Evolutionary conservation across 2,797 vertebrate species (phyloP).

Genomic region (Scyliorhinus canicula): DNA sequence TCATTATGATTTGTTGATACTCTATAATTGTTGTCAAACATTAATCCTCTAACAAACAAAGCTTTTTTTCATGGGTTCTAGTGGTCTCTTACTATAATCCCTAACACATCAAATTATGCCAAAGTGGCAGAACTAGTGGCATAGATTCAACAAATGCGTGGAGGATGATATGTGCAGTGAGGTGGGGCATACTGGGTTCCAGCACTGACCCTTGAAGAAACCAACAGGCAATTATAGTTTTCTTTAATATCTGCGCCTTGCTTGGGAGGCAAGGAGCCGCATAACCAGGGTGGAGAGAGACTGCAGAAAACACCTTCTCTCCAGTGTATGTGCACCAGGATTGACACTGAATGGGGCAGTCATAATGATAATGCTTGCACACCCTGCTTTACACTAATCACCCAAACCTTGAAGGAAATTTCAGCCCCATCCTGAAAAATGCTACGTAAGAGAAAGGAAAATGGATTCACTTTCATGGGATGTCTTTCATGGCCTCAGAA

Average conservation of each 20-base stretch:
- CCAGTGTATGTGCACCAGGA: too few relatives aligned
- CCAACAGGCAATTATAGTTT: background rate
- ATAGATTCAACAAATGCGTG: background rate
- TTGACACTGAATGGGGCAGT: background rate
- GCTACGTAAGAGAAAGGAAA: too few relatives aligned
- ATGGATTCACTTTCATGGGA: too few relatives aligned
- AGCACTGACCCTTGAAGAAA: background rate
- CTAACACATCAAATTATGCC: background rate
- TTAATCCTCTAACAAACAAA: too few relatives aligned
- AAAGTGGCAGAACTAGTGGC: background rate
- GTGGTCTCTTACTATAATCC: background rate
- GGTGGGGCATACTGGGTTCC: background rate
- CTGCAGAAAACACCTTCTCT: background rate
- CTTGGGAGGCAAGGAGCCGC: background rate
- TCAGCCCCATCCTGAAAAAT: too few relatives aligned
- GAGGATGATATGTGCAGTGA: background rate
- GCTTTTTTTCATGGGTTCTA: background rate
- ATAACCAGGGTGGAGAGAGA: background rate
- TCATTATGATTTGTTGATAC: background rate
- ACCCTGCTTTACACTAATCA: too few relatives aligned
- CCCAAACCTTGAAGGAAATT: too few relatives aligned
- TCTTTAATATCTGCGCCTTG: background rate
- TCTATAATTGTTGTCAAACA: background rate
- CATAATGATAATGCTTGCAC: too few relatives aligned
- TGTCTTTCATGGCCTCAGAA: too few relatives aligned